Percentiles rank a stretch among this genome's conserved stretches.
phyloP scores from a whole-genome alignment of 2,888 invertebrate genomes.

The Caenorhabditis doughertyi region DNA sequence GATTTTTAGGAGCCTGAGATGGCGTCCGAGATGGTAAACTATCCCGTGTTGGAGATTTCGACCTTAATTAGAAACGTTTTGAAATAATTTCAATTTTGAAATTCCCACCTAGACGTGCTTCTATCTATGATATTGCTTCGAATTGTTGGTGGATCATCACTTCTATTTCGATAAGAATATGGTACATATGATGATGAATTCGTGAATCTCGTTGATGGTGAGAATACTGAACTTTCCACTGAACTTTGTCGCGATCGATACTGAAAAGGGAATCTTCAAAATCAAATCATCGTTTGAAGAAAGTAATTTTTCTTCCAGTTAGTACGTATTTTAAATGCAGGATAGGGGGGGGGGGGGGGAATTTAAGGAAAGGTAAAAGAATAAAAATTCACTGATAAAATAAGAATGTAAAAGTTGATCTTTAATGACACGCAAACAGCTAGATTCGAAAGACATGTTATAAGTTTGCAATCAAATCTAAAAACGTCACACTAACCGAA shows the following conservation, averaged over 20 bases:
- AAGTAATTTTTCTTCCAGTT: not conserved
- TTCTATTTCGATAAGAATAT: constrained; percentile 45
- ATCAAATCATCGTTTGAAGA: not conserved
- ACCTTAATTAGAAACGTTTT: constrained; percentile 10
- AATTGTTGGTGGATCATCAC: constrained; percentile 33
- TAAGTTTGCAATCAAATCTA: not conserved
- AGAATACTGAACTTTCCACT: constrained; percentile 56
- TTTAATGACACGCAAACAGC: not conserved
- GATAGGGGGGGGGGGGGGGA: not conserved
- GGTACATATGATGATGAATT: constrained; percentile 49
- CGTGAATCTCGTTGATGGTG: constrained; percentile 57
- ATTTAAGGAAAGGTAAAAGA: not conserved
- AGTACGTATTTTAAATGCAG: not conserved
- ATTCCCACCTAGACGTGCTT: constrained; percentile 33
- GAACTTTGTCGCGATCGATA: constrained; percentile 63
- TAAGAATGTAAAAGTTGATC: not conserved
- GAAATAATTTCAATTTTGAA: not conserved
- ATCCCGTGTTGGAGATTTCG: constrained; percentile 61
- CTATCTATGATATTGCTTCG: constrained; percentile 41
- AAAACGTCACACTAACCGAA: constrained; percentile 58
- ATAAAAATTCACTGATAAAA: constrained; percentile 3
- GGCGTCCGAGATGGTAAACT: constrained; percentile 49
- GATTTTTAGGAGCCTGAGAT: constrained; percentile 57
- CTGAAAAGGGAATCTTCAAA: constrained; percentile 23
- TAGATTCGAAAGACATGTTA: constrained; percentile 35